Evolutionary conservation across 2,113 vertebrate species (phyloP), one percentile per base, ranked within the genome.

Genomic region (Ceyx margarethae): DNA sequence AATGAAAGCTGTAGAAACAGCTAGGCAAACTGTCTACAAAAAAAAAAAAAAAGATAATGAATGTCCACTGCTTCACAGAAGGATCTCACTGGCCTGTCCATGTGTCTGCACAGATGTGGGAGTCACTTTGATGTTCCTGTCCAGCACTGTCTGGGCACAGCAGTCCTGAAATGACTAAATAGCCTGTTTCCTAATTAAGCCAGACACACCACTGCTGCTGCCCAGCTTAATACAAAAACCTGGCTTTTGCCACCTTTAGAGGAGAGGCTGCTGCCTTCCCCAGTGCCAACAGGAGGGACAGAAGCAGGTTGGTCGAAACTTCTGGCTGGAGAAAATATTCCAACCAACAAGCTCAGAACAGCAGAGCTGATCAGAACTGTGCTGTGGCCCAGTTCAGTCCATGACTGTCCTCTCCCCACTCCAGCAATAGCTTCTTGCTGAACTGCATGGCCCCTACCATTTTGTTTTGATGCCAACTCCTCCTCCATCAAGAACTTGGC

Each of bases 401-500:
- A 58, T 28, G 25, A 4, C 8, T 50, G 18, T 40, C 60, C 61
- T 93, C 73, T 84, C 33, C 51, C 33, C 28, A 57, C 57, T 76
- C 82, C 60, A 61, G 53, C 85, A 95, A 57, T 33, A 85, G 65
- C 76, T 87, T 62, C 66, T 92, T 62, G 65, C 56, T 90, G 72
- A 94, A 93, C 73, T 74, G 35, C 54, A 54, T 86, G 71, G 46
- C 51, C 22, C 67, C 37, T 83, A 93, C 80, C 65, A 64, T 93
- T 96, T 96, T 94, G 58, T 94, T 94, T 72, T 62, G 28, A 80
- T 81, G 81, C 62, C 80, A 85, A 57, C 35, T 76, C n/a, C 42
- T 45, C 45, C 22, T 61, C 14, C 71, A 81, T 62, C 19, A 62
- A 76, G 50, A 71, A 57, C 8, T 42, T 66, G 53, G 33, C 17